A percentile compares a stretch with the other conserved stretches of the same genome.
These are phyloP conservation scores for Bufo bufo DNA, from an alignment of 2,113 vertebrate genomes.

Conservation along the genomic window DNA sequence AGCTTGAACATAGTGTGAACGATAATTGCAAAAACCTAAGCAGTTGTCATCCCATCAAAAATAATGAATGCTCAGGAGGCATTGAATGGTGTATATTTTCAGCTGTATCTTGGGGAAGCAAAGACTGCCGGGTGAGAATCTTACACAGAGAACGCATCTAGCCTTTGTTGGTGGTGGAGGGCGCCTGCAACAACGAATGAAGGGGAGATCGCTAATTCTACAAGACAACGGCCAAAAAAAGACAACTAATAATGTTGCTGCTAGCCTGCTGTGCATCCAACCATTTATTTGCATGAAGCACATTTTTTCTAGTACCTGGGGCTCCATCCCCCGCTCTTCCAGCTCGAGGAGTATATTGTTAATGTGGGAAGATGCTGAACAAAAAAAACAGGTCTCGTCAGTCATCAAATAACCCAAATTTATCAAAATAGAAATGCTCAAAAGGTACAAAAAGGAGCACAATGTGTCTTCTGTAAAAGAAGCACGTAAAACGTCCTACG, in stretches of 20 bases:
- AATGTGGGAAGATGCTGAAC: neutral
- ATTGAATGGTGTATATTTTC: slow-evolving; percentile 72
- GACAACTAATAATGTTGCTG: slow-evolving; percentile 79
- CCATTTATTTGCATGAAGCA: slow-evolving; percentile 67
- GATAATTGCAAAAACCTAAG: slow-evolving; percentile 66
- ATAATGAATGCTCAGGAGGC: slow-evolving; percentile 84
- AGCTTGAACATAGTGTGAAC: slow-evolving; percentile 66
- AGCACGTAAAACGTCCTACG: no score
- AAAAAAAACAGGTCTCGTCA: neutral
- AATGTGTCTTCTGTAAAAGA: no score
- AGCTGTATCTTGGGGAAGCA: slow-evolving; percentile 73
- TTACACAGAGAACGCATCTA: slow-evolving; percentile 55
- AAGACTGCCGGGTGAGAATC: slow-evolving; percentile 66
- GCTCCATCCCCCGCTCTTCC: slow-evolving; percentile 60
- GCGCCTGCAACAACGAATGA: slow-evolving; percentile 78
- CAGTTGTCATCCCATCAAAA: slow-evolving; percentile 82
- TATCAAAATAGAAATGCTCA: neutral
- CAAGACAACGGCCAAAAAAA: slow-evolving; percentile 70
- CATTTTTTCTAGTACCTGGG: slow-evolving; percentile 60
- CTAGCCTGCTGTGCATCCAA: slow-evolving; percentile 75
- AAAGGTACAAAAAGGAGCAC: neutral
- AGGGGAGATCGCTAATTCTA: slow-evolving; percentile 74
- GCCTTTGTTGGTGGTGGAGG: slow-evolving; percentile 68
- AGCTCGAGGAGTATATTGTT: neutral
- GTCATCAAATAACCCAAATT: neutral